Evolutionary conservation across 30 jellyfish, hydroid and myxozoan species (phyloP).

Genomic region (Pseudorhiza aurosa): DNA sequence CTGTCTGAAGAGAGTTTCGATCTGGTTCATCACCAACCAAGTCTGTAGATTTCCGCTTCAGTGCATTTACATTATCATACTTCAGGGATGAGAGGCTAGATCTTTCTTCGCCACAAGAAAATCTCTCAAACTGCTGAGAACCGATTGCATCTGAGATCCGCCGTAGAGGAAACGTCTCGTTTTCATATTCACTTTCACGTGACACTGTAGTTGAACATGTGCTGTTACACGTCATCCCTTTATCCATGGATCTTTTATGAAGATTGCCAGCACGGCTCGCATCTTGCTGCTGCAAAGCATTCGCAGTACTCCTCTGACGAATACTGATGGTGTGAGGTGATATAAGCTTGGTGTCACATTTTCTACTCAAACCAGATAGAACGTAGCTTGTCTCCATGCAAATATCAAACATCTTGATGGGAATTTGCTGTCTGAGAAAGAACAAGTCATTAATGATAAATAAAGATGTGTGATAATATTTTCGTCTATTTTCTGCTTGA

Average conservation of each 20-base stretch:
- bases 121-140: not conserved
- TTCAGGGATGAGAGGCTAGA: not conserved
- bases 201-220: not conserved
- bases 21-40: too few relatives aligned
- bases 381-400: slow-evolving; percentile 79
- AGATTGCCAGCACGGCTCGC: not conserved
- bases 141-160: not conserved
- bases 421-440: not conserved
- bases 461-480: too few relatives aligned
- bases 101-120: not conserved
- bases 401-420: slow-evolving; percentile 62
- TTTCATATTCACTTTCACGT: not conserved
- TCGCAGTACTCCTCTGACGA: not conserved
- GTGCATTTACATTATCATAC: not conserved
- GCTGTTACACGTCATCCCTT: not conserved
- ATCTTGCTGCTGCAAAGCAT: not conserved
- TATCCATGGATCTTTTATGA: not conserved
- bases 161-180: not conserved
- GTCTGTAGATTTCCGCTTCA: not conserved
- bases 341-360: slow-evolving; percentile 37
- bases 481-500: too few relatives aligned
- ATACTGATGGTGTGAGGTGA: not conserved
- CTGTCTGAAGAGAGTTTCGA: too few relatives aligned
- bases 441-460: not conserved
- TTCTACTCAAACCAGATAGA: slow-evolving; percentile 70